Conservation (phyloP, 2,888 invertebrate genomes). For the Lomographa bimaculata region DNA sequence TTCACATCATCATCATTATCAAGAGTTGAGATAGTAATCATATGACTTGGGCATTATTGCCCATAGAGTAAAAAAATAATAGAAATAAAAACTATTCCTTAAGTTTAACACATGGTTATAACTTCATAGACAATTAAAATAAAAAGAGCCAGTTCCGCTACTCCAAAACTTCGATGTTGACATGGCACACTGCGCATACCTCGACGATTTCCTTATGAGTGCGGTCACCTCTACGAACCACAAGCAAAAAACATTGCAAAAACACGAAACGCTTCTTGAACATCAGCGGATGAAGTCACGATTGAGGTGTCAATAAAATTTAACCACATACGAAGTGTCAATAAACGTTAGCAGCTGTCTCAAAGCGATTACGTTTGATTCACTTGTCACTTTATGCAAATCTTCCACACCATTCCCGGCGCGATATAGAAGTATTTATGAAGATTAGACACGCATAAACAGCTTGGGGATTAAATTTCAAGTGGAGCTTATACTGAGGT, state of each 20-base stretch:
- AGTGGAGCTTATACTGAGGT: slow-evolving; percentile 35
- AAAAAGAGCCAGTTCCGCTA: too few species aligned
- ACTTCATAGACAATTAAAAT: too few species aligned
- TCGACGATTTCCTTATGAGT: slow-evolving; percentile 21
- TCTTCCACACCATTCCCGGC: slow-evolving; percentile 50
- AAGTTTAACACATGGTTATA: too few species aligned
- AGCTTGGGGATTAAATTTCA: slow-evolving; percentile 37
- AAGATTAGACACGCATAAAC: slow-evolving; percentile 37
- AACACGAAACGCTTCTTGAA: slow-evolving; percentile 14
- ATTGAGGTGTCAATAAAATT: slow-evolving; percentile 15
- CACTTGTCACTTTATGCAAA: slow-evolving; percentile 61
- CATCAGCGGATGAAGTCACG: too few species aligned
- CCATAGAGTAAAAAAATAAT: too few species aligned
- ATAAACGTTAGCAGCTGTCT: slow-evolving; percentile 20
- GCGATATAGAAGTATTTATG: slow-evolving; percentile 39
- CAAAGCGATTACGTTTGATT: slow-evolving; percentile 26
- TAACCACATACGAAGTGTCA: slow-evolving; percentile 10
- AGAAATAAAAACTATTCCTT: too few species aligned
- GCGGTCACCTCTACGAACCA: slow-evolving; percentile 20
- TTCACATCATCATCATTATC: too few species aligned
- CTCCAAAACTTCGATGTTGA: slow-evolving; percentile 10
- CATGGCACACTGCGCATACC: slow-evolving; percentile 16
- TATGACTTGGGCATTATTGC: too few species aligned
- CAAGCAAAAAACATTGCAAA: slow-evolving; percentile 15
- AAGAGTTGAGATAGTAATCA: too few species aligned